A percentile compares a stretch with the other conserved stretches of the same genome.
These are phyloP conservation scores for Drosophila emarginata DNA, from an alignment of 2,888 invertebrate genomes.

Conservation along the genomic window DNA sequence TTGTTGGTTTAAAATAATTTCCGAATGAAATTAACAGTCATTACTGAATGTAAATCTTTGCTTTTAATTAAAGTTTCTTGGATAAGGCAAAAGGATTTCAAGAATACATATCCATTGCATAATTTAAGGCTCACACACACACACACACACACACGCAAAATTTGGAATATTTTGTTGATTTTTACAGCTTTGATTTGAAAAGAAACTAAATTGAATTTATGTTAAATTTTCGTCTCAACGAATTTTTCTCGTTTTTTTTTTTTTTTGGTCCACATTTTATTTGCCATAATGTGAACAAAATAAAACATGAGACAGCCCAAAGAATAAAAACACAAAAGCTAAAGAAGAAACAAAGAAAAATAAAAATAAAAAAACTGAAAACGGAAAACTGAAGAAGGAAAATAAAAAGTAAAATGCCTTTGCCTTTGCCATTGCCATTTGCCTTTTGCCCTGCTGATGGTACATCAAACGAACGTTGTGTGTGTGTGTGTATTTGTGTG, in stretches of 20 bases:
- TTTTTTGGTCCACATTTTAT: slow-evolving; percentile 50
- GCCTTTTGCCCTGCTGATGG: slow-evolving; percentile 1
- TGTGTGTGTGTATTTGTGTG: neutral
- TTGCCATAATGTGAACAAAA: slow-evolving; percentile 66
- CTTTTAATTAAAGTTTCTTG: neutral
- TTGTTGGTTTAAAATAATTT: no score
- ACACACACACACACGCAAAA: neutral
- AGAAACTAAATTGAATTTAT: slow-evolving; percentile 33
- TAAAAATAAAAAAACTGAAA: slow-evolving; percentile 10
- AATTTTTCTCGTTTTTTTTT: slow-evolving; percentile 24
- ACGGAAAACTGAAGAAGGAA: slow-evolving; percentile 9
- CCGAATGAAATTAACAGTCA: no score
- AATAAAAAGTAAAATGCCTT: slow-evolving; percentile 23
- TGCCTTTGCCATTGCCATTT: slow-evolving; percentile 7
- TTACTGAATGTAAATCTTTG: neutral
- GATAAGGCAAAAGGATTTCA: neutral
- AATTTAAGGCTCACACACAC: neutral
- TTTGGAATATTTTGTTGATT: slow-evolving; percentile 2
- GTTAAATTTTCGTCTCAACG: slow-evolving; percentile 34
- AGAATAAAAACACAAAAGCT: neutral
- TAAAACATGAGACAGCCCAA: slow-evolving; percentile 56
- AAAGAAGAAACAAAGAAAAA: neutral
- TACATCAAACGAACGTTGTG: slow-evolving; percentile 24
- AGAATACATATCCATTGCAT: neutral
- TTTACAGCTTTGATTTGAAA: neutral